Evolutionary conservation across 1,140 invertebrate species (phyloP).

Genomic region (Orussus abietinus): DNA sequence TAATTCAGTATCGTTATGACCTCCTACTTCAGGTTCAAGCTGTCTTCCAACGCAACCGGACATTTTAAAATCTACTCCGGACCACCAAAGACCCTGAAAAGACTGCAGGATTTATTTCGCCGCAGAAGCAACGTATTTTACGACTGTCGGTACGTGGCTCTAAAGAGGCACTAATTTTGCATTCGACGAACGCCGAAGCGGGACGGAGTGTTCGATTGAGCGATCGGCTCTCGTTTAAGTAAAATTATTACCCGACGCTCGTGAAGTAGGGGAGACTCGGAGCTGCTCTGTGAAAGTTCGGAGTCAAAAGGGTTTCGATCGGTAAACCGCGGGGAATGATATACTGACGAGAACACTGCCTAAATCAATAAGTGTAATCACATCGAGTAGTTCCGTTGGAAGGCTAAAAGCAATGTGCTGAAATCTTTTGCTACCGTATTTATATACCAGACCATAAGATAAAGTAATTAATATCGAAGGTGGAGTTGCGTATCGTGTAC

Average conservation of each 20-base stretch:
- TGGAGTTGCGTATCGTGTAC: constrained; percentile 29
- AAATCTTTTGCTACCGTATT: constrained; percentile 42
- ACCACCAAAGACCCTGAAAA: constrained; percentile 63
- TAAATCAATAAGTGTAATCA: constrained; percentile 27
- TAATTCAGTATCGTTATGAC: constrained; percentile 11
- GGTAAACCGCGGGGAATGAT: too few relatives aligned
- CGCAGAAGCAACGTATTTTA: too few relatives aligned
- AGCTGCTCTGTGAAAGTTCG: too few relatives aligned
- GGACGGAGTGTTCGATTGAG: too few relatives aligned
- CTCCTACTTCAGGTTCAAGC: constrained; percentile 41
- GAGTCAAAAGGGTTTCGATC: too few relatives aligned
- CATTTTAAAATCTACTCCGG: constrained; percentile 78
- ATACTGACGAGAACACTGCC: constrained; percentile 37
- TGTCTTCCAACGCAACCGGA: constrained; percentile 67
- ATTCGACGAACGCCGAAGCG: too few relatives aligned
- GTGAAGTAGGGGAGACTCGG: too few relatives aligned
- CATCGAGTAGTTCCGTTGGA: constrained; percentile 33
- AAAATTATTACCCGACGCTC: too few relatives aligned
- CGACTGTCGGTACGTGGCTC: too few relatives aligned
- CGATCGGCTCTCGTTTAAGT: too few relatives aligned
- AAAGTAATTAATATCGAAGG: constrained; percentile 10
- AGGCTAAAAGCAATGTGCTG: constrained; percentile 25
- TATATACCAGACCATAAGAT: constrained; percentile 38
- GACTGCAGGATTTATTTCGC: constrained; percentile 22
- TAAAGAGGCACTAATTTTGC: too few relatives aligned